Evolutionary conservation across 2,113 vertebrate genomes (phyloP), one percentile per base, ranked within the genome.

Genomic region (Ameiurus melas): DNA sequence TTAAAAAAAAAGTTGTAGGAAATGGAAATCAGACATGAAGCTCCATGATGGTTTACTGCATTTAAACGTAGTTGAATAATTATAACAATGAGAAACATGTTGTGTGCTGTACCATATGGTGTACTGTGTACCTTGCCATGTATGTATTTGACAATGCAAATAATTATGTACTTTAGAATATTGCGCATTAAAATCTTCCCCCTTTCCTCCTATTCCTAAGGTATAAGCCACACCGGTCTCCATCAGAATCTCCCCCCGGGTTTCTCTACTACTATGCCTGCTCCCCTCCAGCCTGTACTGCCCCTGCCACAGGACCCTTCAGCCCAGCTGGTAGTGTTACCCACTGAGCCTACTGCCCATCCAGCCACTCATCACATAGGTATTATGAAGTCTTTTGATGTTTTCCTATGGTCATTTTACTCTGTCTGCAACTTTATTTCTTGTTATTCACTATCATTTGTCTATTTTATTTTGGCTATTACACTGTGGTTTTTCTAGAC

Each of bases 161-260:
- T 33, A 84, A 36, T 36, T 0, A 68, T 84, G 13, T 79, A 60
- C 53, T 43, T 51, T 30, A 5, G 4, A 57, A n/a, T 30, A 22
- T 36, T 55, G 27, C 20, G 43, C 62, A 22, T 39, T 80, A 39
- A 64, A 82, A 55, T 51, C 25, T 89, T 20, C 57, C 2, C 47
- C 17, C 4, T 51, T 14, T 79, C 64, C 53, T 19, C 36, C n/a
- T 83, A 97, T 70, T 78, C 20, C 82, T 30, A 58, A 98, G 98
- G 98, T 90, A 97, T 99, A 4, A 95, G 98, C 70, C 98, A 99
- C 90, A 96, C 97, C 0, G 96, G 97, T 62, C 95, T 99, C 90
- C 98, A 99, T 93, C 98, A 99, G 95, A 99, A 98, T 92, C 95
- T 99, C 8, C 97, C 98, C 3, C 97, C 97, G 0, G 96, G 97